These are phyloP conservation scores for Acanthopagrus latus DNA, from an alignment of 2,797 vertebrate genomes.

Conservation along the genomic window DNA sequence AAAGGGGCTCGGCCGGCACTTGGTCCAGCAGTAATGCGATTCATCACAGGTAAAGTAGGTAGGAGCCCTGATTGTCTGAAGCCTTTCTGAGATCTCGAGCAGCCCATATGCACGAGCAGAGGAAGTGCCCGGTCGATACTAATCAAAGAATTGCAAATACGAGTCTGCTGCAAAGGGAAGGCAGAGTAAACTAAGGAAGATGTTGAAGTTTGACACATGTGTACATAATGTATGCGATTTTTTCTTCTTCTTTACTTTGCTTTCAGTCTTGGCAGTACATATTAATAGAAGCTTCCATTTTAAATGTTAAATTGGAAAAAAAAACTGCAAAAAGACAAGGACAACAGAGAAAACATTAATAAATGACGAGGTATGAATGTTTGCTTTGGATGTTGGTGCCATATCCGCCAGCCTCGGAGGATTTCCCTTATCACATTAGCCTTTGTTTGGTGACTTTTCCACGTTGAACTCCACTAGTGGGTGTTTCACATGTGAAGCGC, in stretches of 20 bases:
- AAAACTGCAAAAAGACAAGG: conserved; percentile 10
- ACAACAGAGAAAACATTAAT: conserved; percentile 15
- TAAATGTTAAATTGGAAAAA: conserved; percentile 27
- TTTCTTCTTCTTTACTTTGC: conserved; percentile 14
- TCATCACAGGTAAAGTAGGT: conserved; percentile 80
- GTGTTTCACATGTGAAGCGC: conserved; percentile 37
- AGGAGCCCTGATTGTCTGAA: conserved; percentile 63
- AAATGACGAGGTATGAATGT: conserved; percentile 20
- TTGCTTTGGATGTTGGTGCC: conserved; percentile 27
- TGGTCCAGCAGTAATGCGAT: conserved; percentile 68
- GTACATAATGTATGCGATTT: conserved; percentile 5
- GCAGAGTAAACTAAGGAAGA: conserved; percentile 23
- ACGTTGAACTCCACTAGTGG: conserved; percentile 35
- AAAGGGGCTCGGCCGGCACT: conserved; percentile 58
- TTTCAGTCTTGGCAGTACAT: conserved; percentile 15
- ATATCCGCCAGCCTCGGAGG: conserved; percentile 15
- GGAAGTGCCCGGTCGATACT: conserved; percentile 47
- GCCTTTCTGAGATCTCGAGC: conserved; percentile 49
- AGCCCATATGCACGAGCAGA: conserved; percentile 40
- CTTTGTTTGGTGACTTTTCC: conserved; percentile 36
- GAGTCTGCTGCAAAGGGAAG: conserved; percentile 12
- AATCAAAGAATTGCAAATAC: conserved; percentile 66
- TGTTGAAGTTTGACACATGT: conserved; percentile 20
- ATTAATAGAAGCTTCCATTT: conserved; percentile 5
- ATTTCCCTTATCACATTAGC: conserved; percentile 31